These are phyloP conservation scores for Agrilus mali DNA, from an alignment of 2,888 invertebrate species.

Conservation along the genomic window DNA sequence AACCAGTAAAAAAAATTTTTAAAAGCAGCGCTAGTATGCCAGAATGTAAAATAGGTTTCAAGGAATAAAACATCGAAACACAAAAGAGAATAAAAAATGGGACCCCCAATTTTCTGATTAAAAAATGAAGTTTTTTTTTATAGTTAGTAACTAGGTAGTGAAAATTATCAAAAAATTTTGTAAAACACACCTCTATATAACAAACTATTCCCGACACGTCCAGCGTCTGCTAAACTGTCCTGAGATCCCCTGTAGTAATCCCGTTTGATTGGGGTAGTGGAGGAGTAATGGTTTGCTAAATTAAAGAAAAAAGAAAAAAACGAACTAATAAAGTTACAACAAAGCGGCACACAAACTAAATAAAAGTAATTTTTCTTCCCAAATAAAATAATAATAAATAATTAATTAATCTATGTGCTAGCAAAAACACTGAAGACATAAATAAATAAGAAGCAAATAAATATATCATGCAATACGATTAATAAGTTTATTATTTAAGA, in stretches of 20 bases:
- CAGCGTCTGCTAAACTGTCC: slow-evolving; percentile 69
- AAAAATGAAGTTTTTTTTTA: too few relatives aligned
- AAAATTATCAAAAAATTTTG: not conserved
- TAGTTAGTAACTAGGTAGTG: slow-evolving; percentile 2
- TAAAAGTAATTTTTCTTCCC: not conserved
- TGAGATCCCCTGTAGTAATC: slow-evolving; percentile 88
- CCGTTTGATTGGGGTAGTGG: slow-evolving; percentile 59
- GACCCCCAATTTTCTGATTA: too few relatives aligned
- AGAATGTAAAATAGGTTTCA: too few relatives aligned
- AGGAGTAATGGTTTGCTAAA: slow-evolving; percentile 34
- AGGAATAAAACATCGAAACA: too few relatives aligned
- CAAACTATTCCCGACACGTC: slow-evolving; percentile 45
- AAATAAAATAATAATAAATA: not conserved
- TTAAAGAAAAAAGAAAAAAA: slow-evolving; percentile 8
- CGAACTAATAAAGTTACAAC: slow-evolving; percentile 1
- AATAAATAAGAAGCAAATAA: not conserved
- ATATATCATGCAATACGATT: not conserved
- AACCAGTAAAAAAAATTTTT: too few relatives aligned
- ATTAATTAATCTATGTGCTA: not conserved
- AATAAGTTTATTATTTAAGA: slow-evolving; percentile 8
- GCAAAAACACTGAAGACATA: not conserved
- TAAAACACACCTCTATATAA: slow-evolving; percentile 58
- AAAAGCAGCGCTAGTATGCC: too few relatives aligned
- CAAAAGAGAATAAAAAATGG: too few relatives aligned
- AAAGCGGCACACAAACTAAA: not conserved